These are phyloP conservation scores for Lophochroa leadbeateri DNA, from an alignment of 2,113 vertebrate genomes.

Conservation along the genomic window DNA sequence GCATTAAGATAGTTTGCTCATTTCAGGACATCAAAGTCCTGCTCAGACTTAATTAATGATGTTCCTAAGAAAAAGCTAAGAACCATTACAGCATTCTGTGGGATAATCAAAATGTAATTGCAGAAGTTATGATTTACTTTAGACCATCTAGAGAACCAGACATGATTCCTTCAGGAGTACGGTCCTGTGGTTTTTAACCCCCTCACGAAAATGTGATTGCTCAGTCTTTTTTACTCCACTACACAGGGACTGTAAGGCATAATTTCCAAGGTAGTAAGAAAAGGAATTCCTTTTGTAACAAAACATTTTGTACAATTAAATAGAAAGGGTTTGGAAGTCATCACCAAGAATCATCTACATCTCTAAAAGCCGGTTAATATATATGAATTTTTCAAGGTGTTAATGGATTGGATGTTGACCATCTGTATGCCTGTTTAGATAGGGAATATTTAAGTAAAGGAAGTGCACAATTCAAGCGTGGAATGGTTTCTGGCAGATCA, in stretches of 20 bases:
- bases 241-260: background rate
- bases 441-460: background rate
- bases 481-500: background rate
- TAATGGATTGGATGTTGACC: background rate
- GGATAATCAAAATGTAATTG: background rate
- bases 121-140: background rate
- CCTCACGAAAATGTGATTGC: background rate
- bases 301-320: background rate
- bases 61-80: background rate
- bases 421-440: background rate
- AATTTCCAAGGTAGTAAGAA: background rate
- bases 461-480: background rate
- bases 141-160: background rate
- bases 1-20: background rate
- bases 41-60: background rate
- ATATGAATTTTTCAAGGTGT: background rate
- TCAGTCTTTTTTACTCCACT: background rate
- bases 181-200: no score
- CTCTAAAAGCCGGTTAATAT: background rate
- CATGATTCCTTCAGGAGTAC: no score
- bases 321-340: background rate
- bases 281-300: background rate
- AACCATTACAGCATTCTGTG: background rate
- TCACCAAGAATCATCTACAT: background rate
- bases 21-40: background rate